phyloP scores from a whole-genome alignment of 2,797 vertebrate genomes.

The Myotis findleyi region DNA sequence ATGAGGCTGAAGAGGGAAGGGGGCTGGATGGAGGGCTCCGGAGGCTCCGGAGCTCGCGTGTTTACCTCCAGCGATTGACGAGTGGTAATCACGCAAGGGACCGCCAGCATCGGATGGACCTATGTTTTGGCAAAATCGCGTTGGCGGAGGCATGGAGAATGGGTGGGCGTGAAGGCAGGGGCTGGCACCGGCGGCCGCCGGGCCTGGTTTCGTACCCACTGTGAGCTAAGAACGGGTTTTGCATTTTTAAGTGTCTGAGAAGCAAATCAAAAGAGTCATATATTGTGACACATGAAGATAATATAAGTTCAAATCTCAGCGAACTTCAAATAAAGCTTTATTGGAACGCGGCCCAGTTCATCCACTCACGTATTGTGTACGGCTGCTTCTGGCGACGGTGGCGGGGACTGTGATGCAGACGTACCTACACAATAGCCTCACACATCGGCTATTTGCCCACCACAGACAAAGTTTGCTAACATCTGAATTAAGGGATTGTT shows the following conservation, averaged over 20 bases:
- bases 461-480: background rate
- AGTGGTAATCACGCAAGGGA: background rate
- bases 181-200: background rate
- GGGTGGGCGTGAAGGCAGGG: background rate
- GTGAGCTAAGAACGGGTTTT: background rate
- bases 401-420: background rate
- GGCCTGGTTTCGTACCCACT: background rate
- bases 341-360: background rate
- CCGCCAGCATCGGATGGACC: background rate
- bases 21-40: background rate
- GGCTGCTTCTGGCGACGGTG: background rate
- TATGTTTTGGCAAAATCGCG: background rate
- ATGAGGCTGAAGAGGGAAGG: background rate
- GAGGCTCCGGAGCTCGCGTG: background rate
- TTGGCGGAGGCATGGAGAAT: background rate
- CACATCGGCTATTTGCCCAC: background rate
- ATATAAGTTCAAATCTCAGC: background rate
- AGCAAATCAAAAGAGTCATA: background rate
- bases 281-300: slow-evolving; percentile 7
- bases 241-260: background rate
- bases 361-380: background rate
- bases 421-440: background rate
- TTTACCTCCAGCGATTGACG: background rate
- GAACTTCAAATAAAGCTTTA: slow-evolving; percentile 37
- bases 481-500: background rate